Evolutionary conservation across 1,140 invertebrate species (phyloP).

Genomic region (Drosophila ironensis): DNA sequence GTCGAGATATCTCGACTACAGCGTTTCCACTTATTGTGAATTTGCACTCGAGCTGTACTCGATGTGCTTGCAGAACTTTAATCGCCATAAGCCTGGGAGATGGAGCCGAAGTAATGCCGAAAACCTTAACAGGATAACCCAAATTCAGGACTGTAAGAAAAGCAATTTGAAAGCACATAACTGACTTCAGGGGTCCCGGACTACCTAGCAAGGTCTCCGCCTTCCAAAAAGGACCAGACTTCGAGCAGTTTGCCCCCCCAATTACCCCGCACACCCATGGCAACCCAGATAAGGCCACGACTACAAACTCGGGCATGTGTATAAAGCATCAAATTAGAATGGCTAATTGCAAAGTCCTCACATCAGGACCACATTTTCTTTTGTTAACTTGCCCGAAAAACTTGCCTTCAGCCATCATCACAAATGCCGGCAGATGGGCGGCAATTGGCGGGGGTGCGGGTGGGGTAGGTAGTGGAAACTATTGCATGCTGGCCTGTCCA

Average conservation of each 20-base stretch:
- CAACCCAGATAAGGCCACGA: neutral
- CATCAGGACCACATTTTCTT: conserved; percentile 55
- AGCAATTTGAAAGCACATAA: conserved; percentile 41
- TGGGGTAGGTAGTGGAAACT: conserved; percentile 30
- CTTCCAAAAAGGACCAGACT: neutral
- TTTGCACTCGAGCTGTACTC: conserved; percentile 7
- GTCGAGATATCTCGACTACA: no score
- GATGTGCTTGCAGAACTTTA: conserved; percentile 1
- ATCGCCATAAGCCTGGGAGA: conserved; percentile 4
- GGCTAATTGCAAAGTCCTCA: conserved; percentile 66
- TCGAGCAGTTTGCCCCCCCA: conserved; percentile 35
- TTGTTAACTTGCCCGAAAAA: conserved; percentile 55
- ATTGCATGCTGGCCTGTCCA: conserved; percentile 41
- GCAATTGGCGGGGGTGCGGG: neutral
- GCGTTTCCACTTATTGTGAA: no score
- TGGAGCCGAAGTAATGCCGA: conserved; percentile 19
- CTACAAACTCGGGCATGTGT: conserved; percentile 21
- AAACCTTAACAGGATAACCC: conserved; percentile 9
- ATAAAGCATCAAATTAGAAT: conserved; percentile 52
- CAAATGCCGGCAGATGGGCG: conserved; percentile 20
- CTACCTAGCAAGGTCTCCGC: neutral
- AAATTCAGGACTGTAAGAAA: conserved; percentile 17
- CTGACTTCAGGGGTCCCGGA: conserved; percentile 30
- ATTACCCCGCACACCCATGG: conserved; percentile 17
- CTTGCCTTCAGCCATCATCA: conserved; percentile 34